Evolutionary conservation across 1,140 invertebrate genomes (phyloP).

Genomic region (Lepeophtheirus salmonis): DNA sequence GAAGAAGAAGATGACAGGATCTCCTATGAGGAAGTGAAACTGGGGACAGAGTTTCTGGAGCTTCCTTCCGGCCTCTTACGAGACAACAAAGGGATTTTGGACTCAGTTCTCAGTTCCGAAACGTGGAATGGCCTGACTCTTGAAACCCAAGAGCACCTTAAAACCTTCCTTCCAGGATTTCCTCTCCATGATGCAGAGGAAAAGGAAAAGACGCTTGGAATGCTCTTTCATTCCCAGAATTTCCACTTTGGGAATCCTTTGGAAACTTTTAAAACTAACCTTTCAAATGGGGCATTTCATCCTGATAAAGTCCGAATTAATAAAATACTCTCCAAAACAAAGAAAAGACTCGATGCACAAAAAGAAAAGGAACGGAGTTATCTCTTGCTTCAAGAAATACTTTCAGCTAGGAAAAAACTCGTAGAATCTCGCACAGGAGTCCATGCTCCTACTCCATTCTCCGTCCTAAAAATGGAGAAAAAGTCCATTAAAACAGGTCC

Average conservation of each 20-base stretch:
- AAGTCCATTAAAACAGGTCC: background rate
- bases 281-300: background rate
- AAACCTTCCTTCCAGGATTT: background rate
- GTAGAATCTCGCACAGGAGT: background rate
- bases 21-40: background rate
- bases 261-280: background rate
- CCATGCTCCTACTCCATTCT: background rate
- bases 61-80: background rate
- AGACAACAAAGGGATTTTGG: background rate
- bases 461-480: background rate
- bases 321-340: background rate
- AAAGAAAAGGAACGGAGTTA: background rate
- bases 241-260: slow-evolving; percentile 9
- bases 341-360: background rate
- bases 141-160: background rate
- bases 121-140: background rate
- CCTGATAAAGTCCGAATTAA: background rate
- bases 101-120: background rate
- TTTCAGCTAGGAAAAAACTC: background rate
- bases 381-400: background rate
- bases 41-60: background rate
- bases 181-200: background rate
- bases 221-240: background rate
- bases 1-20: background rate
- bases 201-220: background rate